Evolutionary conservation across 2,888 invertebrate genomes (phyloP).

Genomic region (Busseola fusca): DNA sequence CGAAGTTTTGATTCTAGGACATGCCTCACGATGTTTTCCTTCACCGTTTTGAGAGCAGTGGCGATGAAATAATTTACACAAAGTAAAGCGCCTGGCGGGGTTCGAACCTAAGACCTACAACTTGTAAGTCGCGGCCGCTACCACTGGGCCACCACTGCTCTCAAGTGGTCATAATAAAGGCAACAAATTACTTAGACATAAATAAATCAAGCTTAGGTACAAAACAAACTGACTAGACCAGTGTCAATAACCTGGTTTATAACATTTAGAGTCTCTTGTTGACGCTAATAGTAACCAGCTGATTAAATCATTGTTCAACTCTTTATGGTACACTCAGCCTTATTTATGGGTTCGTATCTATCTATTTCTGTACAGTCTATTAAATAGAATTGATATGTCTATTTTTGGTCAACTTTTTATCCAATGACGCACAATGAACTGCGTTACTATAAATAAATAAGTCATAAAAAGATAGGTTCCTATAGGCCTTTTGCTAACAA

Average conservation of each 20-base stretch:
- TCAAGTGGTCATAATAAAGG: constrained; percentile 35
- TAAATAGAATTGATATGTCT: constrained; percentile 38
- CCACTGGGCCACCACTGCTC: no score
- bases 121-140: no score
- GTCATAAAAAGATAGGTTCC: neutral
- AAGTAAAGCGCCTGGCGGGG: no score
- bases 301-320: constrained; percentile 53
- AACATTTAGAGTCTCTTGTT: constrained; percentile 37
- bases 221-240: constrained; percentile 19
- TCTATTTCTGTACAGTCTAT: constrained; percentile 37
- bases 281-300: constrained; percentile 39
- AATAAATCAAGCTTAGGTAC: constrained; percentile 44
- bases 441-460: constrained; percentile 27
- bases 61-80: no score
- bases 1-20: no score
- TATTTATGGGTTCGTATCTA: constrained; percentile 33
- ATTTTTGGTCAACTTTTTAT: constrained; percentile 39
- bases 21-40: no score
- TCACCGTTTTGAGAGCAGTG: no score
- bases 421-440: constrained; percentile 38
- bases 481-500: neutral
- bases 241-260: constrained; percentile 47
- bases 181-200: constrained; percentile 35
- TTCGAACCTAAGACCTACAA: no score
- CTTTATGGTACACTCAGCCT: constrained; percentile 41